A percentile compares a stretch with the other conserved stretches of the same genome.
Evolutionary conservation across 2,113 vertebrate genomes (phyloP).

Genomic region (Seriola quinqueradiata): DNA sequence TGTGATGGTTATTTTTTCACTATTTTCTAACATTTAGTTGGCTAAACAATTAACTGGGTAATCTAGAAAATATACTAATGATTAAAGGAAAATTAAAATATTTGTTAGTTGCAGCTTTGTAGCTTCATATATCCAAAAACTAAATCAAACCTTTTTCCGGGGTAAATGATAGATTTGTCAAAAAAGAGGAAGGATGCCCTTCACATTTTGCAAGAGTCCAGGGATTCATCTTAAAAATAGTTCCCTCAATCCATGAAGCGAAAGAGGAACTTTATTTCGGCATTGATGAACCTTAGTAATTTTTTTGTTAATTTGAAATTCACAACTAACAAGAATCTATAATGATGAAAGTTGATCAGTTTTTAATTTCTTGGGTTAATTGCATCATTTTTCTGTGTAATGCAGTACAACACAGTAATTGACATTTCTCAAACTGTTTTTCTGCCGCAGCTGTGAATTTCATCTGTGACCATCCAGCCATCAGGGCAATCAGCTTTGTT

Average conservation of each 20-base stretch:
- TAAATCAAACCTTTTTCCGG: too few species aligned
- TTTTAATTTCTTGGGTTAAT: background rate
- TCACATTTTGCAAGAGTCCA: too few species aligned
- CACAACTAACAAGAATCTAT: background rate
- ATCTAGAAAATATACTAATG: too few species aligned
- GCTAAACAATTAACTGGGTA: too few species aligned
- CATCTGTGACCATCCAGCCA: slow-evolving; percentile 96
- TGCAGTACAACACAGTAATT: background rate
- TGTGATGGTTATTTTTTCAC: too few species aligned
- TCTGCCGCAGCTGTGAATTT: slow-evolving; percentile 91
- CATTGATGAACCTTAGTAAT: background rate
- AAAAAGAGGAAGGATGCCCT: background rate
- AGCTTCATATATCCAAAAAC: too few species aligned
- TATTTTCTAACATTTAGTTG: too few species aligned
- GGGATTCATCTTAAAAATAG: background rate
- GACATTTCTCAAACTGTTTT: slow-evolving; percentile 44
- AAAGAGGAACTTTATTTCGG: background rate
- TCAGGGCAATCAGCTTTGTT: slow-evolving; percentile 98
- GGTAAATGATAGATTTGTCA: background rate
- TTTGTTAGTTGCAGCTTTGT: too few species aligned
- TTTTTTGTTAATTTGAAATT: too few species aligned
- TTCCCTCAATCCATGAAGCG: too few species aligned
- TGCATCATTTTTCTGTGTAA: background rate
- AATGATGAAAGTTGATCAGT: background rate
- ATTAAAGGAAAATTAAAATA: too few species aligned